A percentile compares a stretch with the other conserved stretches of the same genome.
Conservation (phyloP, 2,888 invertebrate species). For the Ptychoptera albimana region DNA sequence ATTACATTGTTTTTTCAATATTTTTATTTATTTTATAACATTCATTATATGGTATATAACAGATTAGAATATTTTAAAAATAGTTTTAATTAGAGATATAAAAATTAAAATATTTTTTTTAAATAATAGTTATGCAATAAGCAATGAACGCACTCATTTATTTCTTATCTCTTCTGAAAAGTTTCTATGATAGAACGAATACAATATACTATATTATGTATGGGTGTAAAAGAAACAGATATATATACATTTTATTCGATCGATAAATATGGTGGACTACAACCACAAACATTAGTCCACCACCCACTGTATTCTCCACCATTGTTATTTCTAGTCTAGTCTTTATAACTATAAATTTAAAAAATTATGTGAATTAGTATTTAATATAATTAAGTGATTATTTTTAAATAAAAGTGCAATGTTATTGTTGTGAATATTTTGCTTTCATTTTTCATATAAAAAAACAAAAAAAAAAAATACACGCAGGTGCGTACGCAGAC, state of each 20-base stretch:
- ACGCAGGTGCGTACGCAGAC: constrained; percentile 97
- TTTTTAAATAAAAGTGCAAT: constrained; percentile 2
- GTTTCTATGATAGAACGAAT: no score
- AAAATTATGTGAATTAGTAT: constrained; percentile 1
- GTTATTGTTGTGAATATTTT: constrained; percentile 2
- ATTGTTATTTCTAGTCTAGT: not conserved
- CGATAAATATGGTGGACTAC: constrained; percentile 44
- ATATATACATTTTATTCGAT: constrained; percentile 28
- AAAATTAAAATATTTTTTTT: no score
- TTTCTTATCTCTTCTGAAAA: no score
- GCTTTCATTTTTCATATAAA: not conserved
- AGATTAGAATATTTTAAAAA: no score
- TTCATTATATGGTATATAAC: no score
- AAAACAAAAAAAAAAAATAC: constrained; percentile 32
- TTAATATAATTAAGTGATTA: constrained; percentile 1
- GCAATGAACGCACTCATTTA: no score
- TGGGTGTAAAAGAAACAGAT: no score
- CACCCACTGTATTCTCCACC: not conserved
- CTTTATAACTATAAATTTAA: constrained; percentile 1
- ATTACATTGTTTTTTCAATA: no score
- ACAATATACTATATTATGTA: no score
- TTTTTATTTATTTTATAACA: no score
- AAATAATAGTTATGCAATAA: no score
- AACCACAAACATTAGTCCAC: constrained; percentile 10
- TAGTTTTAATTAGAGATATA: no score